Conservation (phyloP, 2,113 vertebrate genomes). For the Oenanthe melanoleuca region DNA sequence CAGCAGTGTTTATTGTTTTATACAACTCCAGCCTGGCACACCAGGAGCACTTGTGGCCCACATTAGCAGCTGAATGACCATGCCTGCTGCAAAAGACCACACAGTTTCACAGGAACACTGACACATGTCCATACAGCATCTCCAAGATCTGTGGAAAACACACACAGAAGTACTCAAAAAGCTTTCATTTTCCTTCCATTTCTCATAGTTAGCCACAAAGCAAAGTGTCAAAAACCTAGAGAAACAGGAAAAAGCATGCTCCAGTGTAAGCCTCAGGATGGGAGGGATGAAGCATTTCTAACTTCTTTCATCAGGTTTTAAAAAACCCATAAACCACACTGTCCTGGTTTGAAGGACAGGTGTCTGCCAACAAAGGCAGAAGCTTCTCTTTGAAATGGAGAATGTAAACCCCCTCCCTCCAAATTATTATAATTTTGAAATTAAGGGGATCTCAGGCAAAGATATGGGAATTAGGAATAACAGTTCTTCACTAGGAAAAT, state of each 20-base stretch:
- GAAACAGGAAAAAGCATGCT: background rate
- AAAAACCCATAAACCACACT: background rate
- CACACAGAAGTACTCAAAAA: background rate
- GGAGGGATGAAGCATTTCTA: background rate
- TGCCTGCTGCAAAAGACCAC: background rate
- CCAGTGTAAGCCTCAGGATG: background rate
- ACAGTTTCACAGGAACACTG: background rate
- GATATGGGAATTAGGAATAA: too few species aligned
- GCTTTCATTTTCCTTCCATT: background rate
- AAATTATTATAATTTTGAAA: too few species aligned
- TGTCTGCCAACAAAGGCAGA: too few species aligned
- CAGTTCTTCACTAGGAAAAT: too few species aligned
- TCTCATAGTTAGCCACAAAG: background rate
- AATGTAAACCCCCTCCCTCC: too few species aligned
- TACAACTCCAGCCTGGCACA: background rate
- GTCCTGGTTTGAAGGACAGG: too few species aligned
- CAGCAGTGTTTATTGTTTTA: conserved; percentile 24
- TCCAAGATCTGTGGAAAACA: background rate
- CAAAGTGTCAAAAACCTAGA: background rate
- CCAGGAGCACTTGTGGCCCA: background rate
- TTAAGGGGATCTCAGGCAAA: too few species aligned
- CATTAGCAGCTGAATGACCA: background rate
- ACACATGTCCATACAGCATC: background rate
- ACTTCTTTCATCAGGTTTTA: background rate
- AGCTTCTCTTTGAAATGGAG: too few species aligned